Evolutionary conservation across 1,140 invertebrate genomes (phyloP).

Genomic region (Conus ventricosus): DNA sequence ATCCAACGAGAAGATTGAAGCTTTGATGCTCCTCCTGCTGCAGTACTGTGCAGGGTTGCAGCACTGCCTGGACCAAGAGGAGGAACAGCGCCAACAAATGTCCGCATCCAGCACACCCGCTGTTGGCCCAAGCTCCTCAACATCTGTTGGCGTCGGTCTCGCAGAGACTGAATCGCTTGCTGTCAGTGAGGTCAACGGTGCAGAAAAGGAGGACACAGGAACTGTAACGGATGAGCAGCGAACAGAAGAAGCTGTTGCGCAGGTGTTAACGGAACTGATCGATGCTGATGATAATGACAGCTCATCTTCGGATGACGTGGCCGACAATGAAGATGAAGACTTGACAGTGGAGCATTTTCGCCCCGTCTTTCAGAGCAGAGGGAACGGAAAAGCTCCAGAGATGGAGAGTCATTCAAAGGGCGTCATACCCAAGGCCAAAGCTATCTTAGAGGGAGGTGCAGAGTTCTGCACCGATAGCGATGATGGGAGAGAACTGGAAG

Average conservation of each 20-base stretch:
- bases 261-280: constrained; percentile 19
- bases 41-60: constrained; percentile 90
- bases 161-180: background rate
- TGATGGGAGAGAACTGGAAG: constrained; percentile 19
- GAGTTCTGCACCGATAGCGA: constrained; percentile 4
- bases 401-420: background rate
- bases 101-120: background rate
- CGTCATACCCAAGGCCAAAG: background rate
- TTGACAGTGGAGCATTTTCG: background rate
- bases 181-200: background rate
- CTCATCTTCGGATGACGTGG: background rate
- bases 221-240: background rate
- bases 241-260: background rate
- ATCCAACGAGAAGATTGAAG: constrained; percentile 85
- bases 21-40: constrained; percentile 87
- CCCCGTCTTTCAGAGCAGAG: background rate
- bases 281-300: constrained; percentile 5
- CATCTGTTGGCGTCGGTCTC: background rate
- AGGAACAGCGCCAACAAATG: constrained; percentile 56
- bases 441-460: background rate
- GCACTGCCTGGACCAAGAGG: constrained; percentile 78
- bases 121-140: background rate
- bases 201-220: background rate
- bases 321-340: background rate
- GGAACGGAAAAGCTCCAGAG: background rate